Conservation (phyloP, 2,888 invertebrate species). For the Hylaea fasciaria region DNA sequence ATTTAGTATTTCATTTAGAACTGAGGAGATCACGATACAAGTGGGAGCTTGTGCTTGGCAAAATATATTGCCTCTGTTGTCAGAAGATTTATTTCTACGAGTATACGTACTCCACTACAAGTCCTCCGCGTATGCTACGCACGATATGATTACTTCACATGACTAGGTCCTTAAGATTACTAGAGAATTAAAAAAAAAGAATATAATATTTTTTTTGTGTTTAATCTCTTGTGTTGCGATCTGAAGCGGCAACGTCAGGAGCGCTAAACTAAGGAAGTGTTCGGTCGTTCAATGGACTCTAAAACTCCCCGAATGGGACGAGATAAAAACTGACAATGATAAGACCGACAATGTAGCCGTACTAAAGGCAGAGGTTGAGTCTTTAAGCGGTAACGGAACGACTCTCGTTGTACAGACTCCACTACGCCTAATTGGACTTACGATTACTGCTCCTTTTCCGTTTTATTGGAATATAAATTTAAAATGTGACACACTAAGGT, state of each 20-base stretch:
- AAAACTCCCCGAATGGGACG: constrained; percentile 30
- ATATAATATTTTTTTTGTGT: background rate
- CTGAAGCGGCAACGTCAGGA: constrained; percentile 4
- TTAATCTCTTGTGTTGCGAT: constrained; percentile 11
- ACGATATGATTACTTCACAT: constrained; percentile 50
- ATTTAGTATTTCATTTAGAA: constrained; percentile 65
- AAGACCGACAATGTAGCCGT: constrained; percentile 52
- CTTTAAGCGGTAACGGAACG: constrained; percentile 58
- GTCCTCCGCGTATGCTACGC: constrained; percentile 37
- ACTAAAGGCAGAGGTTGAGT: constrained; percentile 60
- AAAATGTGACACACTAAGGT: constrained; percentile 54
- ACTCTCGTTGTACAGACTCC: constrained; percentile 54
- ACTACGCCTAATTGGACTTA: constrained; percentile 64
- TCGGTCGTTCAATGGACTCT: constrained; percentile 26
- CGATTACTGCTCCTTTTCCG: constrained; percentile 52
- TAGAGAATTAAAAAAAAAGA: too few species aligned
- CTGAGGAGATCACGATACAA: constrained; percentile 55
- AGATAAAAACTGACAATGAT: constrained; percentile 42
- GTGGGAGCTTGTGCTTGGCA: constrained; percentile 49
- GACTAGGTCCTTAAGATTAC: constrained; percentile 27
- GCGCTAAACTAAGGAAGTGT: constrained; percentile 37
- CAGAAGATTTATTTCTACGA: constrained; percentile 49
- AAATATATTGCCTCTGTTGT: constrained; percentile 53
- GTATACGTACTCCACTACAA: constrained; percentile 36
- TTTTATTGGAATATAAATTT: constrained; percentile 52